Evolutionary conservation across 2,888 invertebrate genomes (phyloP), one percentile per base, ranked within the genome.

Genomic region (Perizoma flavofasciatum): DNA sequence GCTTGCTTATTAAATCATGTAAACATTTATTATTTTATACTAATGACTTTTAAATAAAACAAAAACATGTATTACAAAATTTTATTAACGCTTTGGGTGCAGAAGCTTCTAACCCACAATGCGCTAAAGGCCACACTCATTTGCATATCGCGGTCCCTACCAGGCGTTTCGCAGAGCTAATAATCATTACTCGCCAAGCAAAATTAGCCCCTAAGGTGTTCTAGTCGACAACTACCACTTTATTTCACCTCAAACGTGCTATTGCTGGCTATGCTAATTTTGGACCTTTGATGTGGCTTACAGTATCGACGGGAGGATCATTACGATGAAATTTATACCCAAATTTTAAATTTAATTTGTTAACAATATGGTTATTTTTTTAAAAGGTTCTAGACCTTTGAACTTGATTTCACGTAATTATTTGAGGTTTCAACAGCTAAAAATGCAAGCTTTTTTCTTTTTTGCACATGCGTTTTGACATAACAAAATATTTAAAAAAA

Each of bases 181-280:
- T 88, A 88, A 89, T 88, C 85, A 90, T 89, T 89, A 90, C 80
- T 77, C 77, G 85, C 83, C 83, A 85, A 78, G 82, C 81, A 67
- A 87, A 87, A 91, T 91, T 89, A 87, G 88, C 86, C 91, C 89
- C 91, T 89, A 85, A 89, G 89, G 91, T 89, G 81, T 81, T 82
- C 81, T 86, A 85, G 79, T 77, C 78, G 78, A 79, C 86, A 82
- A 82, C 85, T 82, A 85, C 83, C 81, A 84, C 85, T 89, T 86
- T 89, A 90, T 88, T 90, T 88, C 88, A 83, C 86, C 83, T 81
- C 83, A 85, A 83, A 85, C 85, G 84, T 83, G 85, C 79, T 81
- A 46, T 53, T 49, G 56, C 82, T 80, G 22, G 80, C 85, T 85
- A 89, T 90, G 89, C 83, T 88, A 90, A 91, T 91, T 86, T 72